Evolutionary conservation across 1,140 invertebrate species (phyloP), one percentile per base, ranked within the genome.

Genomic region (Andricus grossulariae): DNA sequence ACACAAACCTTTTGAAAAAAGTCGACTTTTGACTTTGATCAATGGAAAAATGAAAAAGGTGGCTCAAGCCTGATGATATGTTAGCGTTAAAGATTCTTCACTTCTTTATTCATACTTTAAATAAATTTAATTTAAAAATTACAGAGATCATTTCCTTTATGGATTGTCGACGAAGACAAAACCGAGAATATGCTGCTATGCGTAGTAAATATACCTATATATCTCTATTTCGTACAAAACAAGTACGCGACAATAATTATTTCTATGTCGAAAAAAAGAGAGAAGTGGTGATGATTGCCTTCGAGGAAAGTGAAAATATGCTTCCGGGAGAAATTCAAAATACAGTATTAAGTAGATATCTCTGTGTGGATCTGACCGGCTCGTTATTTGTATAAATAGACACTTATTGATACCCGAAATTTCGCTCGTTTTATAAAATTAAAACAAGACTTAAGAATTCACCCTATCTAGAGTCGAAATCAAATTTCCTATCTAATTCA

Each of bases 61-160:
- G 84, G 84, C 86, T 88, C 85, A 88, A 87, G 84, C 88, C 76
- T 80, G 80, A 84, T 88, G 88, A 88, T 88, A 88, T 89, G 85
- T 90, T 80, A 85, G 83, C 87, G 86, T 85, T 87, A 87, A 86
- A 85, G 85, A 87, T 85, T 66, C 57, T 60, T 88, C 77, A 82
- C 82, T 88, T 84, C 80, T 88, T 91, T 89, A 90, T 91, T 83
- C 85, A 88, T 85, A 81, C 82, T 86, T 90, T 86, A 88, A 90
- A 90, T 88, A 86, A 90, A 83, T 87, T 88, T 87, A 87, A 87
- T 88, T 87, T 86, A 89, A 91, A 90, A 88, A 90, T 90, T 91
- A 91, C 89, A 91, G 90, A 91, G 90, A 91, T 91, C 90, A 91
- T 88, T 89, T 90, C 75, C 79, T 88, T 86, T 81, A 87, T 85